phyloP scores from a whole-genome alignment of 2,888 invertebrate species.

The Phymatocera aterrima region DNA sequence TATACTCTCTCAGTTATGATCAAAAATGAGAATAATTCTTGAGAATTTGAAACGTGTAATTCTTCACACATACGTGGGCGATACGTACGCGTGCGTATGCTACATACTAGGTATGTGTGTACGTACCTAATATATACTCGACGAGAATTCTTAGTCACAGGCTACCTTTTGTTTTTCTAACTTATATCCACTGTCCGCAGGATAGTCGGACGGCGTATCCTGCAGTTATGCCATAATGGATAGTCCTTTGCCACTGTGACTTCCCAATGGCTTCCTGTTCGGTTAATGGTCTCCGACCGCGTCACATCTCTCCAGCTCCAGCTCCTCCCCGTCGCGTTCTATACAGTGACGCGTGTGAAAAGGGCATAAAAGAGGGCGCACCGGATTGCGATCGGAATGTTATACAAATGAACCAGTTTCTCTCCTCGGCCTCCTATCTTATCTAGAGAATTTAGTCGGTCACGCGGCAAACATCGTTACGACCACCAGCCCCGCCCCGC shows the following conservation, averaged over 20 bases:
- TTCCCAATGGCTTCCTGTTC: conserved; percentile 33
- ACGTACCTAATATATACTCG: no score
- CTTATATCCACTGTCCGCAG: background rate
- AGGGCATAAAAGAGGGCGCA: conserved; percentile 23
- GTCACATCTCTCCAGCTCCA: no score
- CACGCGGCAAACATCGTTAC: conserved; percentile 50
- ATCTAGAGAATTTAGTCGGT: conserved; percentile 58
- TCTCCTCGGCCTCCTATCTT: conserved; percentile 56
- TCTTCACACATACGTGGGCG: background rate
- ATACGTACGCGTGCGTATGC: background rate
- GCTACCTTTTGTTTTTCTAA: background rate
- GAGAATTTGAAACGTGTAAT: background rate
- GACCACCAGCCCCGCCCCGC: no score
- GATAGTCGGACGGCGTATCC: no score
- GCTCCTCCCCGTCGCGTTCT: no score
- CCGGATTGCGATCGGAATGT: conserved; percentile 42
- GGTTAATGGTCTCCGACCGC: conserved; percentile 23
- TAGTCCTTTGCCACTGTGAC: background rate
- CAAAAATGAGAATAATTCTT: background rate
- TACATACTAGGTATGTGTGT: no score
- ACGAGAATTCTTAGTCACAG: no score
- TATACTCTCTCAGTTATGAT: no score
- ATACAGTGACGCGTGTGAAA: conserved; percentile 24
- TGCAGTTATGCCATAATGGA: conserved; percentile 1
- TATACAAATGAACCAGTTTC: conserved; percentile 51